Evolutionary conservation across 2,113 vertebrate species (phyloP), one percentile per base, ranked within the genome.

Genomic region (Osmerus mordax): DNA sequence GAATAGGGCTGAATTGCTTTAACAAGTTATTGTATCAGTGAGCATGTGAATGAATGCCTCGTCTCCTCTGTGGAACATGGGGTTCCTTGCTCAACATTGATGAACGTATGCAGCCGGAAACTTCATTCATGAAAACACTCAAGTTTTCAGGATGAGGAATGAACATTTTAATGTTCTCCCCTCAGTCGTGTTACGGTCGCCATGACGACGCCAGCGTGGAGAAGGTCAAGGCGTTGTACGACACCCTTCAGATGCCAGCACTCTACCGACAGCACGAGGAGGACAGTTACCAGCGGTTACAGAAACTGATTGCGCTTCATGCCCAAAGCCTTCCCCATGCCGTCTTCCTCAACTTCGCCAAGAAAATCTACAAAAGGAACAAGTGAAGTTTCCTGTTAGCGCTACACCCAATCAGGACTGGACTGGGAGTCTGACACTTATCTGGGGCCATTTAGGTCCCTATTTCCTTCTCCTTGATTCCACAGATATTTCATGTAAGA

Each of bases 291-390:
- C 82, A 5, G 65, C 88, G 82, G 2, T 88, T 99, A 3, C 83
- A 92, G 87, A 89, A 82, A 3, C 95, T 97, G 75, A 94, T 98
- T 0, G 15, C 79, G 0, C 62, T 73, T 19, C 86, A 91, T 0
- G 86, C 94, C 0, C 64, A 80, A 1, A 89, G 73, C 28, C 91
- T 99, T 11, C 94, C 96, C 12, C 71, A 69, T 0, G 79, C 86
- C 0, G 86, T 99, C 75, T 99, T 98, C 81, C 87, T 95, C 4
- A 91, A 88, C 70, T 92, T 99, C 0, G 95, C 93, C 0, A 85
- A 86, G 23, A 96, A 95, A 81, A 94, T 99, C 71, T 99, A 97
- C 88, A 97, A 94, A 84, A 88, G 95, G 28, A 92, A 91, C 82
- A 99, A 98, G 65, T 99, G 90, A 96, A 5, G 18, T 7, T 15